Evolutionary conservation across 1,140 invertebrate genomes (phyloP).

Genomic region (Contarinia nasturtii): DNA sequence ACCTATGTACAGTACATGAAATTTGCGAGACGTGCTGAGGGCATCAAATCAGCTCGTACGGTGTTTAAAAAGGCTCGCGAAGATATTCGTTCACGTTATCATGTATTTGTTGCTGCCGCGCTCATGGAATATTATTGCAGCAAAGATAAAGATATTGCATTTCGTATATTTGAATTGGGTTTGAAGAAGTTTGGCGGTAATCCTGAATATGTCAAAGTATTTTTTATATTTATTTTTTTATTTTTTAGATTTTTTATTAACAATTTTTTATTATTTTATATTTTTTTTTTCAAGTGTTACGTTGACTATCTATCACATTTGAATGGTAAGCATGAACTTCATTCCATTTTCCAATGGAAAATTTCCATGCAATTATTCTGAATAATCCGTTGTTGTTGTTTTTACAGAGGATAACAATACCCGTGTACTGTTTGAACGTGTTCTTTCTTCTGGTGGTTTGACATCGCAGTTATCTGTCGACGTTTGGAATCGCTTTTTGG

Average conservation of each 20-base stretch:
- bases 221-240: no score
- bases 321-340: slow-evolving; percentile 58
- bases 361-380: no score
- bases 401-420: slow-evolving; percentile 98
- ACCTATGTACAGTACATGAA: slow-evolving; percentile 99
- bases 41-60: slow-evolving; percentile 84
- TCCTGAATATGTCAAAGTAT: slow-evolving; percentile 88
- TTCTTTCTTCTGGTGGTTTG: slow-evolving; percentile 82
- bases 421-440: slow-evolving; percentile 88
- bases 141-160: slow-evolving; percentile 97
- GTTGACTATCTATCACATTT: slow-evolving; percentile 95
- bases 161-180: slow-evolving; percentile 94
- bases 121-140: slow-evolving; percentile 99
- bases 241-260: no score
- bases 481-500: slow-evolving; percentile 95
- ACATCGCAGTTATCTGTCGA: slow-evolving; percentile 88
- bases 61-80: slow-evolving; percentile 93
- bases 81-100: slow-evolving; percentile 66
- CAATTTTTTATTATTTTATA: no score
- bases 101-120: slow-evolving; percentile 91
- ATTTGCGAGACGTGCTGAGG: slow-evolving; percentile 89
- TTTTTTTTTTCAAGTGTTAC: no score
- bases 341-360: no score
- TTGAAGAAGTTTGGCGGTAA: slow-evolving; percentile 90
- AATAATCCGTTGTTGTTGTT: neutral